Base-by-base conservation (phyloP, 2,797 vertebrate species). In the Hypotaenidia philippensis region DNA sequence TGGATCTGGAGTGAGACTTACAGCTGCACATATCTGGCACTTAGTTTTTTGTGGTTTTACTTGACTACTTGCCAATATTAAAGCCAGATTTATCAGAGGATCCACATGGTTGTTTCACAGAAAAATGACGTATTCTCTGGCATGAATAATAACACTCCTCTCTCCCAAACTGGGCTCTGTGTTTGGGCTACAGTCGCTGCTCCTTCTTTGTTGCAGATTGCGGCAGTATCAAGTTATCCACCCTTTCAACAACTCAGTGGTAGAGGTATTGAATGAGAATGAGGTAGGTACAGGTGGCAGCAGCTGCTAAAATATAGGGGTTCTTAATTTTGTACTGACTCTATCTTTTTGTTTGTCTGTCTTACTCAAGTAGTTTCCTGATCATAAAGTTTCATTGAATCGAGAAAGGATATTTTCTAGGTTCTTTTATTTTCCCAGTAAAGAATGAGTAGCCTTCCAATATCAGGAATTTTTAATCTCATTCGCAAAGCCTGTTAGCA, bases 211-310 rank as follows among this genome's bases (percentile, higher is more conserved):
- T 45, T 66, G 41, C 78, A 92, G 71, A 91, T 4, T 2, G 82
- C 97, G 83, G 78, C 34, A 60, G 94, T 97, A 97, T 98, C 97
- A 96, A 76, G 90, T 98, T 97, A 94, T 94, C 74, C 22, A 71
- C 18, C 82, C 87, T 97, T 95, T 92, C 96, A 95, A 82, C 85
- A 94, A 55, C 72, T 89, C 89, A 70, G 32, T 84, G 72, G 81
- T 29, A 96, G 90, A 87, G 68, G 63, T 94, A 97, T 95, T 96
- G 95, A 89, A 92, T 88, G 92, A 91, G 94, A 97, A 96, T 96
- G 93, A 96, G 83, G 76, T 55, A 81, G 83, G 44, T 97, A 85
- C 97, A 98, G 96, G 94, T 97, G 97, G 96, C 27, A 95, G 90
- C 96, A 96, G 96, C 97, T 97, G 97, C 93, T 96, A 94, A 95